Evolutionary conservation across 2,113 vertebrate species (phyloP), one percentile per base, ranked within the genome.

Genomic region (Illadopsis cleaveri): DNA sequence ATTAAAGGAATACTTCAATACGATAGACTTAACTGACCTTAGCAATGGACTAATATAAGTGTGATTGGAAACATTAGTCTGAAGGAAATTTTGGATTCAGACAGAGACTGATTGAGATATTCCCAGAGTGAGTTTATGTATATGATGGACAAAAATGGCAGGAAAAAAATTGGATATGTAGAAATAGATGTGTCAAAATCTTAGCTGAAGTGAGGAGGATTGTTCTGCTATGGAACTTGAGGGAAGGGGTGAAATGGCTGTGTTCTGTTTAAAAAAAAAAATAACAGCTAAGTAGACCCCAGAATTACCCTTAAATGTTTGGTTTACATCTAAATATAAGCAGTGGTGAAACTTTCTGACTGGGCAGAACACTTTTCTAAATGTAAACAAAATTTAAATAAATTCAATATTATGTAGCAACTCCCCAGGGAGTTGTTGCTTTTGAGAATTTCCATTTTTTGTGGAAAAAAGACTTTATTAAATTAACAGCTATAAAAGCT

Each of bases 401-500:
- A 85, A 50, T 54, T 69, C 33, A 56, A 2, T 60, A 47, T 40
- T 50, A 11, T 15, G 10, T 40, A 50, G 7, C 33, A 73, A 2
- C 6, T 72, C 9, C 15, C 23, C 8, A 54, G 53, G 35, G 27
- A 57, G 7, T 21, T 61, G 30, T 13, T 61, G 16, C 19, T 84
- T 57, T 23, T 27, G 21, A 35, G 12, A 15, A 42, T n/a, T 44
- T 53, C 33, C 5, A 10, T 37, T 51, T 51, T 71, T 31, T 17
- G 5, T 37, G 13, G 20, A 16, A 80, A 51, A 61, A 42, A 12
- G 1, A 30, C 5, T 42, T 72, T 60, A 18, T 48, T 62, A 35
- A 71, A n/a, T 51, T 31, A 9, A 38, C 0, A 0, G 31, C 30
- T 38, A 14, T 48, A n/a, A 58, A 48, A 40, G 11, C 13, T 58